Evolutionary conservation across 2,888 invertebrate genomes (phyloP).

Genomic region (Taphrorychus bicolor): DNA sequence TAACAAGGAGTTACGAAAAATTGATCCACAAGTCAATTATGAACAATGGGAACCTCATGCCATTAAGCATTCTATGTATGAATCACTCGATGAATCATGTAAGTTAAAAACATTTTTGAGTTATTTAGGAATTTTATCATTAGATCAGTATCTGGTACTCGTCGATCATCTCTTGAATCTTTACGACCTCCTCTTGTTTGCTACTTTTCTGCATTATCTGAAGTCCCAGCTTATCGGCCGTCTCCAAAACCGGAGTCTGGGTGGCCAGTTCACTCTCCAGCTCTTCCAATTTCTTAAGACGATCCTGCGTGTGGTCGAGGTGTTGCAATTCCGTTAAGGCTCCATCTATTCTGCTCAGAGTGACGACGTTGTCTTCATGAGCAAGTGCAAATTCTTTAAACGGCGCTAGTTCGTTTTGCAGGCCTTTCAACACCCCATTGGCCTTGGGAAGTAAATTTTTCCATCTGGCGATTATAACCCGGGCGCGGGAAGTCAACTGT

Average conservation of each 20-base stretch:
- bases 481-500: constrained; percentile 67
- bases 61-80: too few species aligned
- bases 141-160: constrained; percentile 71
- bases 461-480: constrained; percentile 70
- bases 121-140: too few species aligned
- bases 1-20: too few species aligned
- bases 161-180: constrained; percentile 68
- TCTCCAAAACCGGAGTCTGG: constrained; percentile 62
- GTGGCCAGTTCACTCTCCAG: constrained; percentile 66
- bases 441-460: constrained; percentile 68
- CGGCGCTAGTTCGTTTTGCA: constrained; percentile 66
- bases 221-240: constrained; percentile 68
- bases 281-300: constrained; percentile 61
- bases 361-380: constrained; percentile 75
- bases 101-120: too few species aligned
- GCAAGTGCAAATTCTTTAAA: constrained; percentile 74
- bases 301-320: constrained; percentile 61
- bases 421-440: constrained; percentile 65
- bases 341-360: constrained; percentile 75
- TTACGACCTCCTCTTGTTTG: constrained; percentile 64
- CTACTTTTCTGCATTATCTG: constrained; percentile 67
- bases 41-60: too few species aligned
- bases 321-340: constrained; percentile 74
- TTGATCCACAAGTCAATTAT: too few species aligned
- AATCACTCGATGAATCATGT: too few species aligned